Conservation (phyloP, 2,113 vertebrate genomes). For the Holacanthus passer region DNA sequence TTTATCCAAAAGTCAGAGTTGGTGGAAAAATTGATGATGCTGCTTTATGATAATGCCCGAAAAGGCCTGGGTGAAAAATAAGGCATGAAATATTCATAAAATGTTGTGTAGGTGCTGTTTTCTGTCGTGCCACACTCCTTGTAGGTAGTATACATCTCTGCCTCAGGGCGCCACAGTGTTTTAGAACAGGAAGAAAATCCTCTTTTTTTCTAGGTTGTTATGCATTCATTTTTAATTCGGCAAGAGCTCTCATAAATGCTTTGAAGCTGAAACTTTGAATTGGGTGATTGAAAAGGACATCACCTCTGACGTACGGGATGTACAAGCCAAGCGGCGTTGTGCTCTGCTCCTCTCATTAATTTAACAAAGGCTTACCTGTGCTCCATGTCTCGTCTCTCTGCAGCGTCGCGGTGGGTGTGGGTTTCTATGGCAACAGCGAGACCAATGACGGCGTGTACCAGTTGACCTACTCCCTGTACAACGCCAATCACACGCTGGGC, state of each 20-base stretch:
- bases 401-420: constrained; percentile 92
- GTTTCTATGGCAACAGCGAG: constrained; percentile 99
- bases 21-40: constrained; percentile 20
- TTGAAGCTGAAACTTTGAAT: constrained; percentile 18
- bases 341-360: constrained; percentile 34
- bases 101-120: constrained; percentile 16
- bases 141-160: background rate
- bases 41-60: constrained; percentile 23
- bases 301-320: background rate
- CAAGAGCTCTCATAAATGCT: background rate
- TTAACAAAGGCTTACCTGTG: constrained; percentile 47
- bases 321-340: background rate
- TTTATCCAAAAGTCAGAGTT: background rate
- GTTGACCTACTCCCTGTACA: constrained; percentile 94
- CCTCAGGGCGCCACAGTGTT: background rate
- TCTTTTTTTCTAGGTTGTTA: background rate
- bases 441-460: constrained; percentile 95
- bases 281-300: background rate
- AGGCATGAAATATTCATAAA: constrained; percentile 48
- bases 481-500: constrained; percentile 93
- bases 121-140: background rate
- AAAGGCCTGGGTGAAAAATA: constrained; percentile 7
- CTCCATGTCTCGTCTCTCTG: constrained; percentile 36
- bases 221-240: background rate
- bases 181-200: background rate